phyloP scores from a whole-genome alignment of 2,888 invertebrate genomes.

The Parascotia fuliginaria region DNA sequence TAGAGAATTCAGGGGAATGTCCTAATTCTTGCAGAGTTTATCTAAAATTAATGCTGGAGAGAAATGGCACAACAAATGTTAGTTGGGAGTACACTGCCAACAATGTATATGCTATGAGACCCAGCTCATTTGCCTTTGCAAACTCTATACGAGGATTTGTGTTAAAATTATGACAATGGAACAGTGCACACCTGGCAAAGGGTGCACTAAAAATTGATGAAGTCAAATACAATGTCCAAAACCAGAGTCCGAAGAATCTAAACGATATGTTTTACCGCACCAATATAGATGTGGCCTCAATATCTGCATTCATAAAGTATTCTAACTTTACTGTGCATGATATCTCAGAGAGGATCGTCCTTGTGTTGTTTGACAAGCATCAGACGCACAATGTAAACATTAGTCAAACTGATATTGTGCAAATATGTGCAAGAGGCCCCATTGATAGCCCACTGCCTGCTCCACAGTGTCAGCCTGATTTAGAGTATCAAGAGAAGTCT shows the following conservation, averaged over 20 bases:
- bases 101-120: slow-evolving; percentile 90
- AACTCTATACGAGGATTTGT: slow-evolving; percentile 90
- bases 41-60: slow-evolving; percentile 84
- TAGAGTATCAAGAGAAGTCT: slow-evolving; percentile 90
- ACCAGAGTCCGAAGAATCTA: slow-evolving; percentile 76
- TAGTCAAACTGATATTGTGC: slow-evolving; percentile 91
- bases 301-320: slow-evolving; percentile 77
- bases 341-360: slow-evolving; percentile 90
- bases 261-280: slow-evolving; percentile 75
- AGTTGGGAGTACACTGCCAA: slow-evolving; percentile 87
- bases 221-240: slow-evolving; percentile 75
- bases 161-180: slow-evolving; percentile 94
- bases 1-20: slow-evolving; percentile 90
- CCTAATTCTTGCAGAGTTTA: slow-evolving; percentile 89
- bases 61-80: slow-evolving; percentile 80
- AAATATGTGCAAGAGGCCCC: slow-evolving; percentile 87
- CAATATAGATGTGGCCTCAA: slow-evolving; percentile 68
- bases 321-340: slow-evolving; percentile 82
- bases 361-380: slow-evolving; percentile 91
- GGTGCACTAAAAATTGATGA: slow-evolving; percentile 79
- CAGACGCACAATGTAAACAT: slow-evolving; percentile 91
- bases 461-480: slow-evolving; percentile 90
- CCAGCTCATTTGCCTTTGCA: slow-evolving; percentile 88
- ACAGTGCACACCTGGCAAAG: slow-evolving; percentile 80
- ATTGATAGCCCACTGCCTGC: slow-evolving; percentile 61